A percentile compares a stretch with the other conserved stretches of the same genome.
Conservation (phyloP, 2,797 vertebrate species). For the Pagetopsis macropterus region DNA sequence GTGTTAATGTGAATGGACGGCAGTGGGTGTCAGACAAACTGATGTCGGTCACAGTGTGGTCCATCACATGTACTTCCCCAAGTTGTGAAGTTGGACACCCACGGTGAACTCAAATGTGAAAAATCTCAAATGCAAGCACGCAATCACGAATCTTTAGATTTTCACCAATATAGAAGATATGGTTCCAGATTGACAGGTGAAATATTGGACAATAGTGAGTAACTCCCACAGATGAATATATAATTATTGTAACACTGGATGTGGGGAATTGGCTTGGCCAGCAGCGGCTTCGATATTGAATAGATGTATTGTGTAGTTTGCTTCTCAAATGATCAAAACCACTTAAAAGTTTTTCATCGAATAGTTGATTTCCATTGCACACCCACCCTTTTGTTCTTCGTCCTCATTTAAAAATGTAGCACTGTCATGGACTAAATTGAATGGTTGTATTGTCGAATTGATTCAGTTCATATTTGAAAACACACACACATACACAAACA, state of each 20-base stretch:
- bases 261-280: slow-evolving; percentile 1
- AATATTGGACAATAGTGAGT: not conserved
- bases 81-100: slow-evolving; percentile 21
- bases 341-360: not conserved
- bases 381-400: slow-evolving; percentile 20
- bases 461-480: slow-evolving; percentile 12
- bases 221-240: not conserved
- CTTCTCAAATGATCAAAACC: slow-evolving; percentile 7
- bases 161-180: not conserved
- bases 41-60: slow-evolving; percentile 39
- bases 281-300: not conserved
- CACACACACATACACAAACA: not conserved
- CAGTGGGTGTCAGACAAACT: slow-evolving; percentile 48
- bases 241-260: not conserved
- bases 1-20: slow-evolving; percentile 37
- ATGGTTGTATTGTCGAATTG: slow-evolving; percentile 36
- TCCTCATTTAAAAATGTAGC: slow-evolving; percentile 17
- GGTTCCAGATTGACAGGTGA: not conserved
- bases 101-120: not conserved
- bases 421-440: slow-evolving; percentile 25
- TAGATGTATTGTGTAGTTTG: slow-evolving; percentile 3
- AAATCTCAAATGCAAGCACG: slow-evolving; percentile 3
- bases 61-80: slow-evolving; percentile 21
- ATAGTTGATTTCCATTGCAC: slow-evolving; percentile 12
- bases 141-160: not conserved